These are phyloP conservation scores for Luidia sarsii DNA, from an alignment of 53 echinoderm and acorn worm genomes.

Conservation along the genomic window DNA sequence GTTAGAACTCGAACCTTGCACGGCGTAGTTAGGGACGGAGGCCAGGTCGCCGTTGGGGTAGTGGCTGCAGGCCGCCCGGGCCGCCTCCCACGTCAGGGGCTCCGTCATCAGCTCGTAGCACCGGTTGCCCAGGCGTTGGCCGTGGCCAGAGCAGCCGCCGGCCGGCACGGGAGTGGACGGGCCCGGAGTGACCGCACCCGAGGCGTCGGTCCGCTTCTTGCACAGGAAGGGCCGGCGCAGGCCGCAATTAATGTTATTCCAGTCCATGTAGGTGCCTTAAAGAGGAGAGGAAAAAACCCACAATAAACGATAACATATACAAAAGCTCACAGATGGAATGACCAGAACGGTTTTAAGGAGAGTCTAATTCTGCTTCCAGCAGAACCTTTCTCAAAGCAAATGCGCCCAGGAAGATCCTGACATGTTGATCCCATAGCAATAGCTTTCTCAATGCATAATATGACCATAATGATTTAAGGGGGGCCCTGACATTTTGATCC, in stretches of 20 bases:
- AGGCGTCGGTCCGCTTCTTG: neutral
- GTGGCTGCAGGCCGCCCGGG: conserved; percentile 1
- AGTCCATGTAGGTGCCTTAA: neutral
- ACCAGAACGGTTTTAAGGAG: too few relatives aligned
- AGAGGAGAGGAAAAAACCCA: neutral
- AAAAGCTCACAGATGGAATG: too few relatives aligned
- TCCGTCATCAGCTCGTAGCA: conserved; percentile 35
- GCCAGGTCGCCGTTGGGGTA: conserved; percentile 25
- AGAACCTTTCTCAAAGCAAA: too few relatives aligned
- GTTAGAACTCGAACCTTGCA: too few relatives aligned
- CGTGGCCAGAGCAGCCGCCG: neutral
- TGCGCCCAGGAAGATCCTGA: too few relatives aligned
- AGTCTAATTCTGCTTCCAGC: too few relatives aligned
- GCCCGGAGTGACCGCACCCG: neutral
- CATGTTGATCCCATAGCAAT: too few relatives aligned
- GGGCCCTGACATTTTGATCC: too few relatives aligned
- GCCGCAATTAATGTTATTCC: conserved; percentile 36
- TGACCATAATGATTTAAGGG: too few relatives aligned
- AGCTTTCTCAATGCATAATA: too few relatives aligned
- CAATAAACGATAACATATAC: too few relatives aligned
- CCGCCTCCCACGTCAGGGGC: conserved; percentile 26
- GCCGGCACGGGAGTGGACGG: neutral
- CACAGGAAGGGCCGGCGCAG: conserved; percentile 19
- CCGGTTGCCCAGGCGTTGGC: conserved; percentile 21
- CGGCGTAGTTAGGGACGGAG: conserved; percentile 26